phyloP scores from a whole-genome alignment of 1,140 invertebrate genomes.

The Drosophila ohnishii region DNA sequence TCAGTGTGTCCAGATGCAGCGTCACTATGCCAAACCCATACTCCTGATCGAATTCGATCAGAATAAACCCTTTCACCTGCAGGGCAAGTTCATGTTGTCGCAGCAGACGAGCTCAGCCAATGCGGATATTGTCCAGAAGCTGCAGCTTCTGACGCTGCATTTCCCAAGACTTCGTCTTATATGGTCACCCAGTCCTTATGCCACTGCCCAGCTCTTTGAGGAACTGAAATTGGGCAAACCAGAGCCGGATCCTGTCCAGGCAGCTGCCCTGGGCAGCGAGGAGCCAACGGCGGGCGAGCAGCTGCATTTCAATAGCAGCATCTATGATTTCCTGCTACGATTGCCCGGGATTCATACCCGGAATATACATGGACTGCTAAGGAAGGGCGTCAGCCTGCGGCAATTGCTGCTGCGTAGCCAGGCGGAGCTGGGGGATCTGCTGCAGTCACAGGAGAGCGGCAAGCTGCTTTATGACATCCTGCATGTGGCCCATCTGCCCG shows the following conservation, averaged over 20 bases:
- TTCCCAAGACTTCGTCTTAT: constrained; percentile 96
- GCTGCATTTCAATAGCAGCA: constrained; percentile 88
- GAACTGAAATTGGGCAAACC: constrained; percentile 91
- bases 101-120: constrained; percentile 86
- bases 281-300: constrained; percentile 83
- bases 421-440: constrained; percentile 86
- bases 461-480: constrained; percentile 86
- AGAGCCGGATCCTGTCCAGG: constrained; percentile 89
- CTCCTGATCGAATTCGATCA: constrained; percentile 99
- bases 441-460: constrained; percentile 87
- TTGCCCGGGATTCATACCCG: constrained; percentile 95
- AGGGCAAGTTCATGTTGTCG: constrained; percentile 92
- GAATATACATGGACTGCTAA: constrained; percentile 91
- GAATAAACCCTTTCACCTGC: constrained; percentile 94
- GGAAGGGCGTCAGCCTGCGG: constrained; percentile 90
- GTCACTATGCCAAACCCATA: constrained; percentile 94
- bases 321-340: constrained; percentile 94
- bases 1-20: constrained; percentile 95
- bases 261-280: constrained; percentile 87
- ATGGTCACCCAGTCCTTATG: constrained; percentile 97
- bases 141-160: constrained; percentile 96
- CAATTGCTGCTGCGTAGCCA: constrained; percentile 85
- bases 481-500: constrained; percentile 85
- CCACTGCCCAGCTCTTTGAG: constrained; percentile 97
- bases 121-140: constrained; percentile 90